phyloP scores from a whole-genome alignment of 2,797 vertebrate species.

The Acridotheres tristis region DNA sequence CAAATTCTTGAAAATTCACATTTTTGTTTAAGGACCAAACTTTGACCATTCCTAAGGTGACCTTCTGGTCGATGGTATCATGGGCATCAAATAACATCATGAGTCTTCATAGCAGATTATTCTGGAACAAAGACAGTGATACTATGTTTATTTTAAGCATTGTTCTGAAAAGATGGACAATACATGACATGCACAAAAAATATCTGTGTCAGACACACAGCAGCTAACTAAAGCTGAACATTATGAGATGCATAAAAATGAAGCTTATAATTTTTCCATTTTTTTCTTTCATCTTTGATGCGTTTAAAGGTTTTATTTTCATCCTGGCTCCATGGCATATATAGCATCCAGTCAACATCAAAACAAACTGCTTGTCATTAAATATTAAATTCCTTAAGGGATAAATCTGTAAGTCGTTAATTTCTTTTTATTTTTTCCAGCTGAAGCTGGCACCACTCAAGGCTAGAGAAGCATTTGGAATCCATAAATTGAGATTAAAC shows the following conservation, averaged over 20 bases:
- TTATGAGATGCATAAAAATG: not conserved
- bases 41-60: not conserved
- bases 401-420: not conserved
- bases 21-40: not conserved
- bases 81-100: not conserved
- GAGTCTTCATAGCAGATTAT: not conserved
- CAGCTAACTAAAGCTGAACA: not conserved
- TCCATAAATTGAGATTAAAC: not conserved
- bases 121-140: not conserved
- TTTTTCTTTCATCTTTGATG: not conserved
- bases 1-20: not conserved
- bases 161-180: not conserved
- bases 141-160: not conserved
- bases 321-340: not conserved
- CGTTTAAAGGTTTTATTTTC: not conserved
- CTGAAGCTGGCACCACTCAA: not conserved
- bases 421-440: not conserved
- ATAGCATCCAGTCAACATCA: not conserved
- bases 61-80: not conserved
- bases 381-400: constrained; percentile 17
- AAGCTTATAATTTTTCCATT: not conserved
- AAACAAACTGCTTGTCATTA: constrained; percentile 10
- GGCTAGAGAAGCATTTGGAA: not conserved
- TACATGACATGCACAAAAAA: not conserved
- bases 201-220: not conserved